These are phyloP conservation scores for Ostrea edulis DNA, from an alignment of 1,140 invertebrate genomes.

Conservation along the genomic window DNA sequence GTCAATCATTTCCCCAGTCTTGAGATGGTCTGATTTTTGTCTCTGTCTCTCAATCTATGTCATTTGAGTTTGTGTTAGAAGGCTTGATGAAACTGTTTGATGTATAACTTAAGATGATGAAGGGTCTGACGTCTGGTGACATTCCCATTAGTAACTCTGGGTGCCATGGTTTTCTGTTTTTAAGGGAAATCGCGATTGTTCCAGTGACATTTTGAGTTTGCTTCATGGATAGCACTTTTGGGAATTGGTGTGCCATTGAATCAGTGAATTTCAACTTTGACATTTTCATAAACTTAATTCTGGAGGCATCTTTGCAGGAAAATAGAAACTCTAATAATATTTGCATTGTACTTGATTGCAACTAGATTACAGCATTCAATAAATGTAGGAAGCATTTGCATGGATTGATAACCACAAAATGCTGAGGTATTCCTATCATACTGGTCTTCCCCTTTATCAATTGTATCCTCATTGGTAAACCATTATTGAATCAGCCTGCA, in stretches of 20 bases:
- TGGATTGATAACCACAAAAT: neutral
- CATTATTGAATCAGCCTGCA: constrained; percentile 1
- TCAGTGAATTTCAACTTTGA: constrained; percentile 11
- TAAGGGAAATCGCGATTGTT: neutral
- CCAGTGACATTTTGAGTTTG: neutral
- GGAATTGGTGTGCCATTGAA: constrained; percentile 5
- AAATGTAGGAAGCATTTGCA: constrained; percentile 25
- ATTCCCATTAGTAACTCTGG: neutral
- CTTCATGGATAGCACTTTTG: neutral
- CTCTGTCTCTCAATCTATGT: neutral
- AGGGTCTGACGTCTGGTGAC: neutral
- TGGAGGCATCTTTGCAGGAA: constrained; percentile 10
- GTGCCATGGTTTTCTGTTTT: neutral
- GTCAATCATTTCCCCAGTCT: constrained; percentile 11
- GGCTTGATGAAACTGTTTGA: constrained; percentile 6
- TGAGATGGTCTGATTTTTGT: neutral
- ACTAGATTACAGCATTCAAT: constrained; percentile 10
- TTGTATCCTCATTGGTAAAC: neutral
- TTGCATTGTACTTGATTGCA: constrained; percentile 35
- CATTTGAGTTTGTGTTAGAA: neutral
- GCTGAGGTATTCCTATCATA: neutral
- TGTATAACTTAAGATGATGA: constrained; percentile 18
- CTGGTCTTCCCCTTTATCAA: neutral
- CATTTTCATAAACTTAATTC: constrained; percentile 39
- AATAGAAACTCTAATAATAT: constrained; percentile 30